Conservation (phyloP, 2,797 vertebrate species). For the Pseudopleuronectes americanus region DNA sequence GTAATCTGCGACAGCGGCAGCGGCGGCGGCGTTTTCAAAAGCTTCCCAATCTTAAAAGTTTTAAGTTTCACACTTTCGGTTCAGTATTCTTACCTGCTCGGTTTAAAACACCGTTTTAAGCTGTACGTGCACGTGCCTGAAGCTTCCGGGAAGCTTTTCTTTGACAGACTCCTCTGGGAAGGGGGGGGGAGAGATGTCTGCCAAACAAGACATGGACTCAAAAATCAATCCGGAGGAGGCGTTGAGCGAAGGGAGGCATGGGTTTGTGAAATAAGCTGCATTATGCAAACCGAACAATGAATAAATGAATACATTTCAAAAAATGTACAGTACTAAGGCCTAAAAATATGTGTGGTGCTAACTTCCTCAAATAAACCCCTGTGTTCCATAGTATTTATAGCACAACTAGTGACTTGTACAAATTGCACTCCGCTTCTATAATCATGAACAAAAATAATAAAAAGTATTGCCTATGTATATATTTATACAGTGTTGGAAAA, state of each 20-base stretch:
- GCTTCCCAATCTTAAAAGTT: conserved; percentile 85
- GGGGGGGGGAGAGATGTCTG: conserved; percentile 76
- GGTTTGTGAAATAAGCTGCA: conserved; percentile 96
- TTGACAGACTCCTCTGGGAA: conserved; percentile 87
- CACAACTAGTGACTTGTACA: conserved; percentile 99
- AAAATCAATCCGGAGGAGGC: conserved; percentile 85
- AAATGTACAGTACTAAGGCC: conserved; percentile 99
- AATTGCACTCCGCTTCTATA: conserved; percentile 99
- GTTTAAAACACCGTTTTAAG: conserved; percentile 88
- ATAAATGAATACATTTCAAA: conserved; percentile 86
- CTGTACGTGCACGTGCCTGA: conserved; percentile 98
- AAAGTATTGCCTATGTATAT: conserved; percentile 99
- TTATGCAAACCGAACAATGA: conserved; percentile 94
- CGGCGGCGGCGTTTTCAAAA: conserved; percentile 79
- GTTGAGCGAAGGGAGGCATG: conserved; percentile 59
- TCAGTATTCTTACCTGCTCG: conserved; percentile 94
- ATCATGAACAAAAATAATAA: conserved; percentile 99
- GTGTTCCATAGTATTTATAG: conserved; percentile 99
- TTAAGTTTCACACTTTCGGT: conserved; percentile 83
- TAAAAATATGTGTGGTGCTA: conserved; percentile 99
- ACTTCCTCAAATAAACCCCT: conserved; percentile 93
- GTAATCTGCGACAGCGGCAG: conserved; percentile 85
- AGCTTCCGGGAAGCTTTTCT: conserved; percentile 96
- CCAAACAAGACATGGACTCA: conserved; percentile 86
- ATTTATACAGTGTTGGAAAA: conserved; percentile 98